Evolutionary conservation across 1,140 invertebrate genomes (phyloP), one percentile per base, ranked within the genome.

Genomic region (Portunus trituberculatus): DNA sequence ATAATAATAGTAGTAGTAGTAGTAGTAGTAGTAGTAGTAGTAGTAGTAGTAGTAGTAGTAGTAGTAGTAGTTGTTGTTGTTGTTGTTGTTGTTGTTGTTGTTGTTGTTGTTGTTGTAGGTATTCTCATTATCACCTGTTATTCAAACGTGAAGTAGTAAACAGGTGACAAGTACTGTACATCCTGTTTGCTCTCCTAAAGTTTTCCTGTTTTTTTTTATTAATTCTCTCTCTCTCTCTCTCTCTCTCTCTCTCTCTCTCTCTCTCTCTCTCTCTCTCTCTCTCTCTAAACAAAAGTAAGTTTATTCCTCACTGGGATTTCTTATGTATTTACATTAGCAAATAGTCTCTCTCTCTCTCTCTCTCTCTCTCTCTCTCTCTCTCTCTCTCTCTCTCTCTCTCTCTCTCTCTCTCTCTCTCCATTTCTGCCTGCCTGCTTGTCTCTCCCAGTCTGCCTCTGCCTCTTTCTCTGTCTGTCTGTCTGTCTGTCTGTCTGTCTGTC

Each of bases 1-100:
- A 20, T 76, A 76, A 20, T 76, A 76, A 20, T 76, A 76, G 59
- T 76, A 76, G 59, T 76, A 76, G 59, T 76, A 76, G 59, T 76
- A 76, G 59, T 14, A 76, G 59, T 76, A 76, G 59, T 76, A 76
- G 59, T 76, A 76, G 20, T 76, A 2, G 67, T n/a, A n/a, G 67
- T 76, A 76, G 67, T 76, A 76, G 67, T 76, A 76, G 25, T 76
- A 76, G 67, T 76, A 76, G 67, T 76, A 76, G 67, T 76, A 76
- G 67, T 76, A 76, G 67, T 20, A 76, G 59, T 76, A 76, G 59
- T 76, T 12, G 59, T 76, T 12, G 59, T 76, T 4, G 59, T 76
- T 20, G 59, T 76, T 10, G 59, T 76, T 4, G 59, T 76, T 4
- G 59, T 76, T 12, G 59, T 76, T 12, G 59, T 76, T 12, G 59